phyloP scores from a whole-genome alignment of 2,113 vertebrate genomes.

The Bubo blakistoni region DNA sequence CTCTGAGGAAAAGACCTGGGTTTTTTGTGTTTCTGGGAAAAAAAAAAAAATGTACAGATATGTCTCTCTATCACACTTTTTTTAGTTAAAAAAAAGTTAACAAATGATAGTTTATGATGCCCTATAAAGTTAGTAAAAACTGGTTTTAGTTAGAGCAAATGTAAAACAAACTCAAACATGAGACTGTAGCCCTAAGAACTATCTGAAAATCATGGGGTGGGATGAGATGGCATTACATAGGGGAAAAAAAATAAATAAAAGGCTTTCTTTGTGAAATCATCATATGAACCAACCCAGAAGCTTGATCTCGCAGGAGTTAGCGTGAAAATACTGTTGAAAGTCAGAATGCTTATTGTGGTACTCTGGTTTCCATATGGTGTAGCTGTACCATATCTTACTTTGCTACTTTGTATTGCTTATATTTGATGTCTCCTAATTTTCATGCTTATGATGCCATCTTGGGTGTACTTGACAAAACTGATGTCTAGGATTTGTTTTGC shows the following conservation, averaged over 20 bases:
- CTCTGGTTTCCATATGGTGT: background rate
- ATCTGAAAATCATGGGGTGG: background rate
- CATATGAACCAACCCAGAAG: background rate
- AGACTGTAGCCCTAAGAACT: background rate
- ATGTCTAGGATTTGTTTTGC: background rate
- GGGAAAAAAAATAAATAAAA: background rate
- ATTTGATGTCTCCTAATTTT: background rate
- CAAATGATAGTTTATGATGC: background rate
- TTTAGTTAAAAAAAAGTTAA: background rate
- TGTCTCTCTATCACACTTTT: background rate
- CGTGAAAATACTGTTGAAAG: background rate
- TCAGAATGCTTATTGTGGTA: background rate
- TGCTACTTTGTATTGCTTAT: background rate
- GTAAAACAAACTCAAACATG: background rate
- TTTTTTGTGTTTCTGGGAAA: background rate
- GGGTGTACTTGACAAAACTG: background rate
- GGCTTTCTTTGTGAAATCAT: background rate
- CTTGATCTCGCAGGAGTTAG: background rate
- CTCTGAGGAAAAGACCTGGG: background rate
- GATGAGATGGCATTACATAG: background rate
- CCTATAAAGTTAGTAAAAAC: background rate
- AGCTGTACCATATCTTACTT: background rate
- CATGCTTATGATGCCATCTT: background rate
- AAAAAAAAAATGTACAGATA: background rate
- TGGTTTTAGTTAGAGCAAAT: background rate